A percentile compares a stretch with the other conserved stretches of the same genome.
These are phyloP conservation scores for Popillia japonica DNA, from an alignment of 1,140 invertebrate species.

Conservation along the genomic window DNA sequence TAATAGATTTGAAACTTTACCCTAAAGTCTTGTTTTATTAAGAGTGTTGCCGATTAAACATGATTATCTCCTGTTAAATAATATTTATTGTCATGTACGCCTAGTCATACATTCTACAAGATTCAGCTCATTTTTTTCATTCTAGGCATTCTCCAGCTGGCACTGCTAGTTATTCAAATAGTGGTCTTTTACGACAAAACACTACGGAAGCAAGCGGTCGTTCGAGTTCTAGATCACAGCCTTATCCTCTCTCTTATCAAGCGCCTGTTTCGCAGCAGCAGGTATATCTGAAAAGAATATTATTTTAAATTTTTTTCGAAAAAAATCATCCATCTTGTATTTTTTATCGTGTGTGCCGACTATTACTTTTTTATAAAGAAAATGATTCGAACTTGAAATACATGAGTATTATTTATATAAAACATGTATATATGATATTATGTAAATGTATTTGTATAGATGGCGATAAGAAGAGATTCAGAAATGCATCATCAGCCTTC, in stretches of 20 bases:
- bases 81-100: no score
- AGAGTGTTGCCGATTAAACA: no score
- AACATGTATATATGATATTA: not conserved
- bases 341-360: not conserved
- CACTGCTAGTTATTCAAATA: conserved; percentile 52
- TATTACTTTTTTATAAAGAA: conserved; percentile 41
- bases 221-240: conserved; percentile 52
- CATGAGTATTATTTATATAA: not conserved
- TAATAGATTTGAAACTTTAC: no score
- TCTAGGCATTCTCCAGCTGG: conserved; percentile 57
- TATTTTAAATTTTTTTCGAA: not conserved
- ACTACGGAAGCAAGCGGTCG: conserved; percentile 52
- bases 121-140: conserved; percentile 56
- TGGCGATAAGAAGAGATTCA: conserved; percentile 57
- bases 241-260: conserved; percentile 45
- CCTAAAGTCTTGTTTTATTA: no score
- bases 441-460: conserved; percentile 44
- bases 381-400: not conserved
- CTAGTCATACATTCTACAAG: not conserved
- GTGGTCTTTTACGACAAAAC: conserved; percentile 53
- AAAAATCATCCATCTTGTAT: not conserved
- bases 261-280: conserved; percentile 51
- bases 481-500: conserved; percentile 51
- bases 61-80: no score
- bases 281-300: conserved; percentile 44